phyloP scores from a whole-genome alignment of 2,113 vertebrate genomes.

The Cheirogaleus medius region DNA sequence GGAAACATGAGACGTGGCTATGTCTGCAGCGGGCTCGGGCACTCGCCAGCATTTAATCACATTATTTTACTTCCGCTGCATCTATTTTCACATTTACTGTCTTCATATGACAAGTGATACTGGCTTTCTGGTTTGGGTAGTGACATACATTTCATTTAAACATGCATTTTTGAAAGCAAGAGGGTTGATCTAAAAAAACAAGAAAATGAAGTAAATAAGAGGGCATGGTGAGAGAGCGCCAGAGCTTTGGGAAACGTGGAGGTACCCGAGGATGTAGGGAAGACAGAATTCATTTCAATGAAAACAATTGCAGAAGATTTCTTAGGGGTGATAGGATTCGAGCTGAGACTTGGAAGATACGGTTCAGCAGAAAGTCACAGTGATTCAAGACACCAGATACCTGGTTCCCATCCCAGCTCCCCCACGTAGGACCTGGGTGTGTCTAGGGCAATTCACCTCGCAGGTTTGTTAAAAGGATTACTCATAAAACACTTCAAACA shows the following conservation, averaged over 20 bases:
- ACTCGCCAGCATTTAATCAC: neutral
- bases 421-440: fast-evolving
- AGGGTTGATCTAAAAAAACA: neutral
- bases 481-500: neutral
- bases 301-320: too few relatives aligned
- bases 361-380: neutral
- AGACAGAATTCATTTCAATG: neutral
- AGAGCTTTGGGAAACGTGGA: neutral
- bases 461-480: neutral
- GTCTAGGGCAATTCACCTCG: fast-evolving
- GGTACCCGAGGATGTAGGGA: fast-evolving
- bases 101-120: neutral
- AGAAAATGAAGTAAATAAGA: neutral
- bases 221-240: neutral
- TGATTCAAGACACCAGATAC: fast-evolving
- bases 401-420: neutral
- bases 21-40: neutral
- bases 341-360: neutral
- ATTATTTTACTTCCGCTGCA: neutral
- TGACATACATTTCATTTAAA: neutral
- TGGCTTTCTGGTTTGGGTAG: neutral
- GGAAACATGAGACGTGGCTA: fast-evolving
- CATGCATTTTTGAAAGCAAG: neutral
- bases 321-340: too few relatives aligned
- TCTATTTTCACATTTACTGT: neutral